Conservation (phyloP, 2,888 invertebrate species). For the Dione vanillae region DNA sequence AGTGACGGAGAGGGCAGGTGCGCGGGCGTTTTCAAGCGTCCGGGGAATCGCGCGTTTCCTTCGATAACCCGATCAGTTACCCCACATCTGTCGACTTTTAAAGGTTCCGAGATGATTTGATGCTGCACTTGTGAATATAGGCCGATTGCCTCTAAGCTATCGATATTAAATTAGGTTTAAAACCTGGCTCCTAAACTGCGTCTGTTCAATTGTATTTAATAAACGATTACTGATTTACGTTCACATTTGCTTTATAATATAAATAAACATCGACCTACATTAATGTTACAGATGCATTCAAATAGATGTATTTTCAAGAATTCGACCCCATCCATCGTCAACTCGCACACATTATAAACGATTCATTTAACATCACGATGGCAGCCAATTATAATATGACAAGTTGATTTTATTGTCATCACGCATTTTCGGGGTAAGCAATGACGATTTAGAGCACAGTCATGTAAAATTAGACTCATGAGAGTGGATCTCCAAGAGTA, state of each 20-base stretch:
- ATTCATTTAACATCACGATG: conserved; percentile 29
- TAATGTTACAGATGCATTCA: conserved; percentile 30
- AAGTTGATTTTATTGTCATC: background rate
- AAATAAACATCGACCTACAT: conserved; percentile 52
- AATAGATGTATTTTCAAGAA: conserved; percentile 28
- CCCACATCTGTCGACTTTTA: conserved; percentile 53
- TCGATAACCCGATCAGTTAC: conserved; percentile 60
- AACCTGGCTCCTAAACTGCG: conserved; percentile 64
- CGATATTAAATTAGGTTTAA: conserved; percentile 58
- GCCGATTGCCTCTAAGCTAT: conserved; percentile 48
- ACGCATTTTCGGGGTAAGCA: background rate
- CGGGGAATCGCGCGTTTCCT: conserved; percentile 67
- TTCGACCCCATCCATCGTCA: conserved; percentile 34
- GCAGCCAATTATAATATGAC: conserved; percentile 19
- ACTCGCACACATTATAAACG: conserved; percentile 22
- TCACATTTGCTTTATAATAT: conserved; percentile 51
- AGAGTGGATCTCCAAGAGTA: background rate
- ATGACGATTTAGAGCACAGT: background rate
- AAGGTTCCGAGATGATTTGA: conserved; percentile 43
- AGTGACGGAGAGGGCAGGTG: conserved; percentile 84
- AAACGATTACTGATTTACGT: conserved; percentile 63
- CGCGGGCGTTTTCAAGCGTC: conserved; percentile 78
- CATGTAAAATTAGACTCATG: background rate
- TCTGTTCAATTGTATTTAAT: conserved; percentile 59
- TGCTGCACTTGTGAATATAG: conserved; percentile 48